Conservation (phyloP, 1,140 invertebrate species). For the Drosophila gunungcola region DNA sequence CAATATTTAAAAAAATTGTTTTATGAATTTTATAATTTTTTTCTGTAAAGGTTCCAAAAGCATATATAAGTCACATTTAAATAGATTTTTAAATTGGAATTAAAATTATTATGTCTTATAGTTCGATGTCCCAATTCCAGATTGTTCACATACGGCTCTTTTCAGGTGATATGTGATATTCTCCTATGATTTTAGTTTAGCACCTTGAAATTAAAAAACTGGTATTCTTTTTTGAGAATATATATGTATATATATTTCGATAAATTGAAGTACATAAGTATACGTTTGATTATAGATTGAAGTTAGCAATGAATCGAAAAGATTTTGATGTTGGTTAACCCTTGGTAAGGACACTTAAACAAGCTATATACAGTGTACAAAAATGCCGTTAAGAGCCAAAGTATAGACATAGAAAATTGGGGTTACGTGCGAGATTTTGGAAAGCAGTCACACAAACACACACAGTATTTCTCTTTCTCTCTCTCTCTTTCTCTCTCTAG, state of each 20-base stretch:
- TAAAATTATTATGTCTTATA: too few species aligned
- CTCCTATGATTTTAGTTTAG: background rate
- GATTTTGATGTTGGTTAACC: slow-evolving; percentile 58
- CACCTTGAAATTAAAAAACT: background rate
- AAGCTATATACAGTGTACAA: slow-evolving; percentile 67
- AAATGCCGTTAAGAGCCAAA: slow-evolving; percentile 43
- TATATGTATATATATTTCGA: slow-evolving; percentile 46
- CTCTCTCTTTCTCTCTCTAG: slow-evolving; percentile 1
- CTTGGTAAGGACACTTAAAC: slow-evolving; percentile 78
- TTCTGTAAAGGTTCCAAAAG: too few species aligned
- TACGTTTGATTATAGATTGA: slow-evolving; percentile 49
- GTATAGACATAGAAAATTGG: slow-evolving; percentile 50
- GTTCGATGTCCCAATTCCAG: too few species aligned
- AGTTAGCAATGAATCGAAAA: slow-evolving; percentile 52
- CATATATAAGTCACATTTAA: too few species aligned
- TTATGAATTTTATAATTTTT: too few species aligned
- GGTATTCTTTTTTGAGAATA: slow-evolving; percentile 17
- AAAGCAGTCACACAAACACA: slow-evolving; percentile 31
- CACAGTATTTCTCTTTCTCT: slow-evolving; percentile 2
- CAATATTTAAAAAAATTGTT: too few species aligned
- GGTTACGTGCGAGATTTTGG: slow-evolving; percentile 47
- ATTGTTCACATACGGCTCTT: too few species aligned
- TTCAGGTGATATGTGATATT: too few species aligned
- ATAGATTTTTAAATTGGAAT: too few species aligned
- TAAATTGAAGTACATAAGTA: slow-evolving; percentile 51